These are phyloP conservation scores for Chloroceryle amazona DNA, from an alignment of 2,797 vertebrate species.

Conservation along the genomic window DNA sequence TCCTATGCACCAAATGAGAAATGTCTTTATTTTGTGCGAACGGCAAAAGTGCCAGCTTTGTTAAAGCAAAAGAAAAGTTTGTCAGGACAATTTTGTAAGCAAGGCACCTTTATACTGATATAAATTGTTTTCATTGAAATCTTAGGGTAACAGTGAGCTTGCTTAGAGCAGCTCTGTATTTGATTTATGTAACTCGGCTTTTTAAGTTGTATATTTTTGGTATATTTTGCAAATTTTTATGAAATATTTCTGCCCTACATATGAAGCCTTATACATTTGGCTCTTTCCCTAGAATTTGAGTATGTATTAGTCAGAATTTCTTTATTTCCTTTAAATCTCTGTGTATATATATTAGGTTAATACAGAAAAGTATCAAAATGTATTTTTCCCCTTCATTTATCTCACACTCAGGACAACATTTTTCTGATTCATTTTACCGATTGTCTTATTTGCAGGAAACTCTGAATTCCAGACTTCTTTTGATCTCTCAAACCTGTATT, in stretches of 20 bases:
- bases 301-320: neutral
- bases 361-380: neutral
- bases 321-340: neutral
- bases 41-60: constrained; percentile 57
- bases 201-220: neutral
- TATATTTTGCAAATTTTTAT: neutral
- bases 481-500: neutral
- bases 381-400: neutral
- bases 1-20: constrained; percentile 70
- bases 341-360: neutral
- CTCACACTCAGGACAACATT: neutral
- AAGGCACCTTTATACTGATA: constrained; percentile 28
- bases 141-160: neutral
- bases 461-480: neutral
- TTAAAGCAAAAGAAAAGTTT: constrained; percentile 18
- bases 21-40: constrained; percentile 63
- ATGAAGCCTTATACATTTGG: neutral
- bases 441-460: neutral
- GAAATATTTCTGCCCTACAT: neutral
- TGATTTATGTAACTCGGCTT: neutral
- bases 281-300: neutral
- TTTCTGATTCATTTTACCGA: neutral
- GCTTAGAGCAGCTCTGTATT: neutral
- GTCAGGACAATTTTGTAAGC: constrained; percentile 34
- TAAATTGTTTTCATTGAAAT: constrained; percentile 11